Evolutionary conservation across 1,140 invertebrate species (phyloP).

Genomic region (Lepidurus arcticus): DNA sequence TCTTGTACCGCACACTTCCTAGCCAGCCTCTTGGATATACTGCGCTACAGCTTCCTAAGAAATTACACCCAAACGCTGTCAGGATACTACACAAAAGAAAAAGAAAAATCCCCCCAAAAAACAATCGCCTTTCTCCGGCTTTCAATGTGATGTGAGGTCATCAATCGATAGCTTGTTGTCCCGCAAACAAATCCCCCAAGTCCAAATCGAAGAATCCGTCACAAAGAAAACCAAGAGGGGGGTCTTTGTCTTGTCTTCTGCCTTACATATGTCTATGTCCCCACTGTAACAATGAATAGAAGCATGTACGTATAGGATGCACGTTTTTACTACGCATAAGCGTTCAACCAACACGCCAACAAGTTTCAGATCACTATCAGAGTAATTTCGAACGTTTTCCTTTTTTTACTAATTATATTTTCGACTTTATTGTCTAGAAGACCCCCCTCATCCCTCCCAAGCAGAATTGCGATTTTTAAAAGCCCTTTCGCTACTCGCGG

Average conservation of each 20-base stretch:
- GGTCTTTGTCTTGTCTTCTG: neutral
- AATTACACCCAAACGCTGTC: neutral
- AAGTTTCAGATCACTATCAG: neutral
- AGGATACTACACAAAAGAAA: neutral
- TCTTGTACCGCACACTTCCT: neutral
- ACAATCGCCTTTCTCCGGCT: slow-evolving; percentile 8
- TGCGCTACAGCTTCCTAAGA: neutral
- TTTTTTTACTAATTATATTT: neutral
- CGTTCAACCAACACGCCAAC: neutral
- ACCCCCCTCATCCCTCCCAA: too few relatives aligned
- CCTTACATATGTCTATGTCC: neutral
- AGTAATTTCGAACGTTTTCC: neutral
- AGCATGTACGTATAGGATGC: neutral
- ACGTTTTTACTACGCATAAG: neutral
- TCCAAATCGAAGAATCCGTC: neutral
- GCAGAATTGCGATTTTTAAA: too few relatives aligned
- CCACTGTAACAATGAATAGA: neutral
- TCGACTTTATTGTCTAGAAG: too few relatives aligned
- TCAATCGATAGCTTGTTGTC: slow-evolving; percentile 18
- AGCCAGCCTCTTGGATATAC: neutral
- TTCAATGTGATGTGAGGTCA: slow-evolving; percentile 21
- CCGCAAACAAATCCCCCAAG: neutral
- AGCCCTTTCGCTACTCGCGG: too few relatives aligned
- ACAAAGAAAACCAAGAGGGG: neutral
- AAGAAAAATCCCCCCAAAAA: neutral